phyloP scores from a whole-genome alignment of 2,113 vertebrate species.

The Paracanthobrama guichenoti region DNA sequence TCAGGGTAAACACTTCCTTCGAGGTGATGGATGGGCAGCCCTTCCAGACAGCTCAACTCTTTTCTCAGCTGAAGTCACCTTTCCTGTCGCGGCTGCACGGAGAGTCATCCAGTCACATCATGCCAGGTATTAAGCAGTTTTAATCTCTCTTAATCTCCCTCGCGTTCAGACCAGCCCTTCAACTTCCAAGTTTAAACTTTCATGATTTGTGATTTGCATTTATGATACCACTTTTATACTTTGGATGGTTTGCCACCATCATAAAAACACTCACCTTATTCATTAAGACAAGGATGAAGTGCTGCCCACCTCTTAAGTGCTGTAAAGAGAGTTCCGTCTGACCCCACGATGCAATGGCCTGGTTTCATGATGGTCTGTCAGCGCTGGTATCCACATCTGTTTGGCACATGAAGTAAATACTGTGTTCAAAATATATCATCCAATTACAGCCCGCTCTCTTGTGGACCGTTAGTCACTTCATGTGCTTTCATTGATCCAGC shows the following conservation, averaged over 20 bases:
- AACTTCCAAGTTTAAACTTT: conserved; percentile 69
- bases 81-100: conserved; percentile 69
- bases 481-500: neutral
- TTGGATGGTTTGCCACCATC: neutral
- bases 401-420: neutral
- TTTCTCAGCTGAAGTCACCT: conserved; percentile 73
- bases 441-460: neutral
- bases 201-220: conserved; percentile 64
- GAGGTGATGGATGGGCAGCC: conserved; percentile 54
- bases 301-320: neutral
- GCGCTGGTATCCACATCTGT: neutral
- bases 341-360: neutral
- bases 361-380: neutral
- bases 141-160: conserved; percentile 78
- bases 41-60: conserved; percentile 56
- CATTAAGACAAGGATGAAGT: conserved; percentile 45
- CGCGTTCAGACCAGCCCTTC: conserved; percentile 69
- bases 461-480: neutral
- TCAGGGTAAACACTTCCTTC: neutral
- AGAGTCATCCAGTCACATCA: conserved; percentile 69
- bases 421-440: neutral
- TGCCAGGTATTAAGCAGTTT: conserved; percentile 76
- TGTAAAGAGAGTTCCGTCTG: neutral
- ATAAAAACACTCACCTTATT: conserved; percentile 44
- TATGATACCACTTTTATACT: conserved; percentile 52